Conservation (phyloP, 2,113 vertebrate genomes). For the Nesogale talazaci region DNA sequence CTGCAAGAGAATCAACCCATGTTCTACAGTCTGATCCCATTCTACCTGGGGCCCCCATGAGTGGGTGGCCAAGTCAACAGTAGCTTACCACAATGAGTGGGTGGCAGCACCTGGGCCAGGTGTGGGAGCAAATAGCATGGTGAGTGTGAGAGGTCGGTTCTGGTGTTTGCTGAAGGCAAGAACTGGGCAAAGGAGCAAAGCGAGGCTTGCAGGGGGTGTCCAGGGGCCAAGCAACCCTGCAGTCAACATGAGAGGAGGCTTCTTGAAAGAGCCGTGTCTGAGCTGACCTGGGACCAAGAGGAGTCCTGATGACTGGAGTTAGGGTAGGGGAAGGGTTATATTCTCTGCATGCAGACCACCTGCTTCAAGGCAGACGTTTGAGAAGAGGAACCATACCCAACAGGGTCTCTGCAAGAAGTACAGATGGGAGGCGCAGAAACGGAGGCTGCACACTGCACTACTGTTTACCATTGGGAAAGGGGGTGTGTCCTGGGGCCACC, state of each 20-base stretch:
- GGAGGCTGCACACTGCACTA: rapidly evolving
- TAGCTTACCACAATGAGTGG: background rate
- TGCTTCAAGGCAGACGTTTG: background rate
- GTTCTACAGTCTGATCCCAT: background rate
- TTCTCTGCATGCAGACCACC: no score
- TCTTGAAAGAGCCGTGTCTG: background rate
- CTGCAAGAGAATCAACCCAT: background rate
- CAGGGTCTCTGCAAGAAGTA: background rate
- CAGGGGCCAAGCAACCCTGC: background rate
- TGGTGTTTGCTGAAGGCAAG: background rate
- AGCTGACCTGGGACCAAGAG: background rate
- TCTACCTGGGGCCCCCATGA: background rate
- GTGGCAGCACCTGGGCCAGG: background rate
- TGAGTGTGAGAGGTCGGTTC: no score
- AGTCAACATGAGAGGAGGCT: background rate
- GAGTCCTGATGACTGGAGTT: background rate
- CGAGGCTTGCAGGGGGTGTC: no score
- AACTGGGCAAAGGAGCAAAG: background rate
- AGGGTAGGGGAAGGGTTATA: background rate
- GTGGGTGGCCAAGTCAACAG: background rate
- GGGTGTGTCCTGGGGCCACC: background rate
- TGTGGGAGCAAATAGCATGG: no score
- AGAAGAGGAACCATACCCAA: background rate
- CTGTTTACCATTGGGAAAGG: no score
- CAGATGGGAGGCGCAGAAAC: rapidly evolving